phyloP scores from a whole-genome alignment of 2,888 invertebrate species.

The Thalpophila matura region DNA sequence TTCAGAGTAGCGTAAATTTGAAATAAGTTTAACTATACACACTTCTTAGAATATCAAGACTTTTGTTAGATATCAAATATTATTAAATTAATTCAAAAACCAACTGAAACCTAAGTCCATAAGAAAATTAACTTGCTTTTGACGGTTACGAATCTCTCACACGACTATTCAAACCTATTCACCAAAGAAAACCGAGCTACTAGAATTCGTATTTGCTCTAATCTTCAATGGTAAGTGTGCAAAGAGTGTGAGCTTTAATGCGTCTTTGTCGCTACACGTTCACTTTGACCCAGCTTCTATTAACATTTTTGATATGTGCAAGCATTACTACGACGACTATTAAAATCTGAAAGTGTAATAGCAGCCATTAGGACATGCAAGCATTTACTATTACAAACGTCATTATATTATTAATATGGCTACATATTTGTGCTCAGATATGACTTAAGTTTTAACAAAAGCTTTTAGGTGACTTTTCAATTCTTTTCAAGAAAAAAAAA shows the following conservation, averaged over 20 bases:
- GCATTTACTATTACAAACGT: not conserved
- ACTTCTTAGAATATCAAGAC: slow-evolving; percentile 4
- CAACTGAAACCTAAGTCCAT: not conserved
- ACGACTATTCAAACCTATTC: not conserved
- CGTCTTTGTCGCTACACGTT: not conserved
- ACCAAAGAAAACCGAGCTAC: not conserved
- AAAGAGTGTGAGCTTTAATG: not conserved
- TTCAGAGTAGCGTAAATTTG: not conserved
- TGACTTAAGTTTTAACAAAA: not conserved
- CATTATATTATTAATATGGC: too few relatives aligned
- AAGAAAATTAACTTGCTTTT: not conserved
- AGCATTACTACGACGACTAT: not conserved
- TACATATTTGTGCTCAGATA: not conserved
- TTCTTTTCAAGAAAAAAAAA: slow-evolving; percentile 17
- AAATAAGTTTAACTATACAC: not conserved
- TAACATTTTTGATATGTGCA: not conserved
- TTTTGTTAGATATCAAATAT: slow-evolving; percentile 2
- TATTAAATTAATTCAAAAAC: not conserved
- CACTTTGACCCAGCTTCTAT: not conserved
- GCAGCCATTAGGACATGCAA: not conserved
- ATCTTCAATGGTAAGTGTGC: not conserved
- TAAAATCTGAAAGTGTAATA: not conserved
- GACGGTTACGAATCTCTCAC: not conserved
- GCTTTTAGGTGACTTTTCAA: slow-evolving; percentile 14
- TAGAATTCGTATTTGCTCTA: not conserved